A percentile compares a stretch with the other conserved stretches of the same genome.
Conservation (phyloP, 2,888 invertebrate genomes). For the Chouioia cunea region DNA sequence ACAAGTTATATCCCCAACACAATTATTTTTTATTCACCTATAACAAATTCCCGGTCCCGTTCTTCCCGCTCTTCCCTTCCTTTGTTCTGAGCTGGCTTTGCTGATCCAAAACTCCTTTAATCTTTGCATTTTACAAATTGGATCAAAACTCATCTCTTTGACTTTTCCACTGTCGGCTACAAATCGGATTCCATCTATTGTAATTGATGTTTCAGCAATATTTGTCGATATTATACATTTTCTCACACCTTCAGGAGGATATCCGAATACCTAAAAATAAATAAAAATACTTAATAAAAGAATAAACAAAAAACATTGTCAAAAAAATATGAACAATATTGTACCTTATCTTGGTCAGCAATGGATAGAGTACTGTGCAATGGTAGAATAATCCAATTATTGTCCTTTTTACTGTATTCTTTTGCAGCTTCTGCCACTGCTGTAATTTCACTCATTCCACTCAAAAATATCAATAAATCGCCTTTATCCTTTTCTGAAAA, state of each 20-base stretch:
- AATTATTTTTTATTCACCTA: conserved; percentile 56
- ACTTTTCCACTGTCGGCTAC: conserved; percentile 97
- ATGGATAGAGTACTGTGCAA: conserved; percentile 93
- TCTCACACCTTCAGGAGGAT: conserved; percentile 92
- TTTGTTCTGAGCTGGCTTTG: conserved; percentile 96
- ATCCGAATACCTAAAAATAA: conserved; percentile 83
- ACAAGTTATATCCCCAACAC: not conserved
- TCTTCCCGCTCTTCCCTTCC: conserved; percentile 95
- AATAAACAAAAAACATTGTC: conserved; percentile 9
- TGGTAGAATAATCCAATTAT: conserved; percentile 92
- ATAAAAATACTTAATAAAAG: conserved; percentile 9
- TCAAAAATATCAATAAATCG: conserved; percentile 94
- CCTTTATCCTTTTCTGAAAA: conserved; percentile 83
- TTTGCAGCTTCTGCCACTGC: conserved; percentile 87
- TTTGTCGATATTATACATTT: conserved; percentile 99
- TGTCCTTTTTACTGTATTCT: conserved; percentile 82
- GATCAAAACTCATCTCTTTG: conserved; percentile 97
- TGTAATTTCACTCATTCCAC: conserved; percentile 93
- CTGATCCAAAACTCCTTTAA: conserved; percentile 97
- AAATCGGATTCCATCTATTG: conserved; percentile 97
- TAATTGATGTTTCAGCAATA: conserved; percentile 98
- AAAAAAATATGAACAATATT: conserved; percentile 13
- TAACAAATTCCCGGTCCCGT: conserved; percentile 96
- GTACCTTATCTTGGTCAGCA: conserved; percentile 94
- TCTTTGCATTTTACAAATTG: conserved; percentile 88